Percentiles rank a stretch among this genome's conserved stretches.
Conservation (phyloP, 2,888 invertebrate genomes). For the Fragum fragum region DNA sequence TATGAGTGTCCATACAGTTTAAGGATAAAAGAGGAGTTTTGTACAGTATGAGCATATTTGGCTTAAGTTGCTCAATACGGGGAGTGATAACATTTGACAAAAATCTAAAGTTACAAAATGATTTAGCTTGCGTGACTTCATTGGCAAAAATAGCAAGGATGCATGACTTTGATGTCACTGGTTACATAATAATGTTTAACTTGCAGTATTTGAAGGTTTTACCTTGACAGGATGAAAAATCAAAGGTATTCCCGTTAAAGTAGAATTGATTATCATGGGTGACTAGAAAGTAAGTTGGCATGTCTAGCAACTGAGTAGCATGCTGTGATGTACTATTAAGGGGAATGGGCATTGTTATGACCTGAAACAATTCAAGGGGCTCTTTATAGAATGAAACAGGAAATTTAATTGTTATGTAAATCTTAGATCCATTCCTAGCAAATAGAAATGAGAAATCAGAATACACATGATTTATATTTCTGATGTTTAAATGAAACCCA, state of each 20-base stretch:
- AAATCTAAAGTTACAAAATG: constrained; percentile 41
- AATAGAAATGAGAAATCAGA: constrained; percentile 36
- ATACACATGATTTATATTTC: constrained; percentile 29
- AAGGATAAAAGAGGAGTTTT: constrained; percentile 16
- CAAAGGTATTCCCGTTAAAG: not conserved
- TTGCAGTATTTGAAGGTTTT: not conserved
- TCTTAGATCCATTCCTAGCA: constrained; percentile 34
- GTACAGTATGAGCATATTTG: constrained; percentile 36
- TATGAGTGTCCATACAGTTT: constrained; percentile 31
- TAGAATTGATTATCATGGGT: constrained; percentile 34
- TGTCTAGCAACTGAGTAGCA: constrained; percentile 55
- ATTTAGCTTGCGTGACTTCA: constrained; percentile 26
- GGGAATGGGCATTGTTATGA: constrained; percentile 54
- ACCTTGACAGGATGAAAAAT: constrained; percentile 20
- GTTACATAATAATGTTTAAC: constrained; percentile 24
- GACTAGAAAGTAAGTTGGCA: constrained; percentile 56
- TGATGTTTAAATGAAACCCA: constrained; percentile 44
- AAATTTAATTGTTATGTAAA: constrained; percentile 49
- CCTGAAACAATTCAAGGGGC: constrained; percentile 46
- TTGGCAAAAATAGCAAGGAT: constrained; percentile 38
- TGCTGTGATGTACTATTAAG: constrained; percentile 54
- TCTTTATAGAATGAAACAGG: constrained; percentile 50
- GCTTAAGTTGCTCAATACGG: constrained; percentile 39
- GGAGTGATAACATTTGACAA: constrained; percentile 37
- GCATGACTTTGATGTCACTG: constrained; percentile 36